These are phyloP conservation scores for Cossypha caffra DNA, from an alignment of 2,797 vertebrate genomes.

Conservation along the genomic window DNA sequence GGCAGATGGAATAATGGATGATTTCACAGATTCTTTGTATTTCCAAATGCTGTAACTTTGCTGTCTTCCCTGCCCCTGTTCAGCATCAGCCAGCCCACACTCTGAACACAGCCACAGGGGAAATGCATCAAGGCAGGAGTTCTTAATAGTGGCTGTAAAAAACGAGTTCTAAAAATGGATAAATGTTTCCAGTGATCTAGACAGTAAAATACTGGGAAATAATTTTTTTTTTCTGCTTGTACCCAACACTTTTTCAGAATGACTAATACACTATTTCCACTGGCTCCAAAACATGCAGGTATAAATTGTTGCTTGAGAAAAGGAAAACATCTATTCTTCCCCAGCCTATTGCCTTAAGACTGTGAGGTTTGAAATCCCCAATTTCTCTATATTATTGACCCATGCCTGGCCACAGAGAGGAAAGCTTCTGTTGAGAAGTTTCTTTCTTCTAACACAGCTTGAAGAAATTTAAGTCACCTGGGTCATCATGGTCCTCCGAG, in stretches of 20 bases:
- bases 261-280: neutral
- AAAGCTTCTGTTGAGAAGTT: neutral
- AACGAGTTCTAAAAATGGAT: neutral
- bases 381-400: neutral
- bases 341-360: neutral
- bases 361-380: neutral
- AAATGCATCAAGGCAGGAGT: neutral
- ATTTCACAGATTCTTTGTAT: neutral
- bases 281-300: neutral
- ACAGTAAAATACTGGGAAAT: neutral
- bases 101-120: neutral
- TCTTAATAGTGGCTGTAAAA: neutral
- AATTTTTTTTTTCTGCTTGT: neutral
- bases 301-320: neutral
- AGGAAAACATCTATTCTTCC: neutral
- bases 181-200: neutral
- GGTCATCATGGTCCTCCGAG: neutral
- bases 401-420: neutral
- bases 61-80: neutral
- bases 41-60: neutral
- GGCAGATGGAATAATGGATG: neutral
- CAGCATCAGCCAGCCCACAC: neutral
- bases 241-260: neutral
- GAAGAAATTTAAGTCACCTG: neutral
- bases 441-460: neutral